These are phyloP conservation scores for Campoletis raptor DNA, from an alignment of 2,888 invertebrate species.

Conservation along the genomic window DNA sequence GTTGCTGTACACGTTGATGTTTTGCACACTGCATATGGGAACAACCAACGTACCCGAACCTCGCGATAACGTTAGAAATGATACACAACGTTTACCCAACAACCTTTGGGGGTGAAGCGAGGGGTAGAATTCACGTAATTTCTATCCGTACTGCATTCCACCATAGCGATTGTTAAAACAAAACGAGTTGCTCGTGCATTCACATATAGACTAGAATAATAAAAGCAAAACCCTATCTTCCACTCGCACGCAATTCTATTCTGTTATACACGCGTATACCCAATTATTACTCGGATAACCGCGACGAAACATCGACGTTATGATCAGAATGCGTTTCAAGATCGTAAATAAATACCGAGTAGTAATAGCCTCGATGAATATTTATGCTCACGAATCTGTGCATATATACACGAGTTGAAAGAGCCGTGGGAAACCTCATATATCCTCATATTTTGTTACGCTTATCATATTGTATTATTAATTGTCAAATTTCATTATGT, in stretches of 20 bases:
- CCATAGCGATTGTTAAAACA: background rate
- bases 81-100: conserved; percentile 33
- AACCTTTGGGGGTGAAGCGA: background rate
- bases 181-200: conserved; percentile 20
- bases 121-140: conserved; percentile 52
- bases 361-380: conserved; percentile 66
- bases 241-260: background rate
- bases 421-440: conserved; percentile 8
- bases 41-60: conserved; percentile 4
- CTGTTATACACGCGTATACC: background rate
- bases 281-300: conserved; percentile 30
- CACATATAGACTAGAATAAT: conserved; percentile 9
- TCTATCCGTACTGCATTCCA: conserved; percentile 25
- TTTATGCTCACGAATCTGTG: conserved; percentile 63
- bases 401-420: background rate
- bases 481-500: conserved; percentile 63
- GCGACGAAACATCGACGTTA: conserved; percentile 24
- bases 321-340: conserved; percentile 59
- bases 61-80: conserved; percentile 43
- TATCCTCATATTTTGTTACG: conserved; percentile 19
- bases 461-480: conserved; percentile 46
- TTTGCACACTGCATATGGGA: background rate
- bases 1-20: conserved; percentile 1
- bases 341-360: conserved; percentile 71
- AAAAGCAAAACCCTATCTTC: conserved; percentile 15